Base-by-base conservation (phyloP, 2,113 vertebrate species). In the Oxygymnocypris stewartii region DNA sequence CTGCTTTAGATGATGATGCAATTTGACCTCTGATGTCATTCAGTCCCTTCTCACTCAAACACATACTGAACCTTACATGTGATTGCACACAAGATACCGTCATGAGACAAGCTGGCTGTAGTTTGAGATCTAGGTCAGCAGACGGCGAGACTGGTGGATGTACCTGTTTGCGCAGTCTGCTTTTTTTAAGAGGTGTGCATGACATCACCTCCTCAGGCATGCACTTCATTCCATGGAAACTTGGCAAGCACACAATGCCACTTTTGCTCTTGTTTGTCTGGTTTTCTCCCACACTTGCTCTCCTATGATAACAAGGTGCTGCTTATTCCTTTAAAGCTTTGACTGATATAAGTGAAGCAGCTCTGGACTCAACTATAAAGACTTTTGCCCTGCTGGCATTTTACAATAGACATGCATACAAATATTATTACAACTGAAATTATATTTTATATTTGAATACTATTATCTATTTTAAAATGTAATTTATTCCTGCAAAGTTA, bases 151-250 rank as follows among this genome's bases (percentile, higher is more conserved):
- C 74, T 84, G 88, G 54, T n/a, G 14, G 28, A 69, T 20, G 13
- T 65, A 65, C 65, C 25, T 42, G 23, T 84, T 84, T 86, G 67
- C 77, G 77, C 76, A 63, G 11, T 40, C 73, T 77, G 59, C 18
- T 28, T 79, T 51, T 78, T 63, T 25, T 59, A 40, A 59, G 81
- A 87, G 84, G 73, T 88, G 75, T 89, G 93, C 91, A 92, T 91
- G 91, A 90, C 80, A 87, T 85, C 88, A 84, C 14, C 59, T 81
- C 59, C 47, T 71, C 44, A 40, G 75, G 74, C 89, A 86, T 86
- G 85, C n/a, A 42, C 63, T 69, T 25, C 83, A 75, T 71, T 82
- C 74, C 42, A 87, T 79, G 79, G 79, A 51, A 61, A 63, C 35
- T 74, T 54, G 80, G 63, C 57, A 8, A 84, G 77, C 76, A 80